Percentiles rank a stretch among this genome's conserved stretches.
Conservation (phyloP, 1,140 invertebrate genomes). For the Metopolophium dirhodum region DNA sequence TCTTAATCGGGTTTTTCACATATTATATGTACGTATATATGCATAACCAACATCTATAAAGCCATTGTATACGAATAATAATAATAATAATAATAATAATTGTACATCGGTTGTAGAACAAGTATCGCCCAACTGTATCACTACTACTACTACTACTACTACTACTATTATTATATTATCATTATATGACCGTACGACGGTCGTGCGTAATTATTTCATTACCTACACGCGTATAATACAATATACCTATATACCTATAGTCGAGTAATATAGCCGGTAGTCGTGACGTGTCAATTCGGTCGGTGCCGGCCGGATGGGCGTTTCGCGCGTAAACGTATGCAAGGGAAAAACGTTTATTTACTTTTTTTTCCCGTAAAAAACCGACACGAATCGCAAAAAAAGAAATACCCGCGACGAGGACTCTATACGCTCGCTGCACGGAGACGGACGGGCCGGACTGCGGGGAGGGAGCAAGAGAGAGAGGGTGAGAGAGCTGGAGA, state of each 20-base stretch:
- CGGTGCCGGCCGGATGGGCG: not conserved
- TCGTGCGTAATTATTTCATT: constrained; percentile 57
- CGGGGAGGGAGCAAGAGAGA: not conserved
- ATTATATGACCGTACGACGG: not conserved
- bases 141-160: not conserved
- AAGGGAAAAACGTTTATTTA: constrained; percentile 14
- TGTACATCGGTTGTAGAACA: constrained; percentile 2
- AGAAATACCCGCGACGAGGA: no score
- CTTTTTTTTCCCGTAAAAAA: not conserved
- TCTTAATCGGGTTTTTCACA: not conserved
- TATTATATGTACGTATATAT: no score
- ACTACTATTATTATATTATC: not conserved
- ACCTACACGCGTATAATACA: not conserved
- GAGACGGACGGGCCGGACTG: not conserved
- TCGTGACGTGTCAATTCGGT: constrained; percentile 54
- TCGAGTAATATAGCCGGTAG: not conserved
- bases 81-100: not conserved
- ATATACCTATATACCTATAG: not conserved
- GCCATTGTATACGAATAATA: constrained; percentile 31
- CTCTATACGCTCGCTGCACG: no score
- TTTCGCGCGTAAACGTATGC: constrained; percentile 52
- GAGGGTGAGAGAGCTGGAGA: no score
- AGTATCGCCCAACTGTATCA: not conserved
- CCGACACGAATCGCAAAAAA: not conserved
- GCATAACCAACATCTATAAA: not conserved